These are phyloP conservation scores for Crocuta crocuta DNA, from an alignment of 2,113 vertebrate genomes.

Conservation along the genomic window DNA sequence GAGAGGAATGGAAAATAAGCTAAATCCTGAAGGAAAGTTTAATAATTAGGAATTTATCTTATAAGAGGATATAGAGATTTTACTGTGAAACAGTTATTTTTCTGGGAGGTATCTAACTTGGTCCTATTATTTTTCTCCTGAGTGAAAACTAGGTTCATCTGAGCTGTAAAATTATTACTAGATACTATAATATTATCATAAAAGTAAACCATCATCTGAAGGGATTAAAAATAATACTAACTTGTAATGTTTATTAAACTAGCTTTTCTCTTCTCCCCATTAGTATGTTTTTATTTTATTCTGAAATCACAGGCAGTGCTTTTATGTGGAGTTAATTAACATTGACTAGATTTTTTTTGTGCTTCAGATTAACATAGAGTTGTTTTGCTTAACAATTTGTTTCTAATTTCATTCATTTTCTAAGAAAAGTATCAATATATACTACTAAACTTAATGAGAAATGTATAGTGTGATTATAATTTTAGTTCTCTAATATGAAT, in stretches of 20 bases:
- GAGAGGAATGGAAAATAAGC: neutral
- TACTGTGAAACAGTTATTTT: neutral
- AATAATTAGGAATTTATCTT: neutral
- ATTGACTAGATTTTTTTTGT: constrained; percentile 35
- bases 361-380: neutral
- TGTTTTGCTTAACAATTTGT: constrained; percentile 25
- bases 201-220: constrained; percentile 3
- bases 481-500: constrained; percentile 37
- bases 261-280: constrained; percentile 20
- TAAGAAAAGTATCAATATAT: constrained; percentile 10
- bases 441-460: constrained; percentile 40
- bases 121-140: neutral
- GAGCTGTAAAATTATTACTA: neutral
- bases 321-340: constrained; percentile 11
- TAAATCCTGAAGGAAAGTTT: neutral
- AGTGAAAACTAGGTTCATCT: neutral
- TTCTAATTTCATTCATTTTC: constrained; percentile 21
- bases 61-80: neutral
- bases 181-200: neutral
- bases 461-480: neutral
- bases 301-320: neutral
- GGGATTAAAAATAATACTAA: constrained; percentile 31
- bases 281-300: constrained; percentile 29
- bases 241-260: neutral
- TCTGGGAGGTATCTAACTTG: neutral